Base-by-base conservation (phyloP, 2,888 invertebrate genomes). In the Limnephilus marmoratus region DNA sequence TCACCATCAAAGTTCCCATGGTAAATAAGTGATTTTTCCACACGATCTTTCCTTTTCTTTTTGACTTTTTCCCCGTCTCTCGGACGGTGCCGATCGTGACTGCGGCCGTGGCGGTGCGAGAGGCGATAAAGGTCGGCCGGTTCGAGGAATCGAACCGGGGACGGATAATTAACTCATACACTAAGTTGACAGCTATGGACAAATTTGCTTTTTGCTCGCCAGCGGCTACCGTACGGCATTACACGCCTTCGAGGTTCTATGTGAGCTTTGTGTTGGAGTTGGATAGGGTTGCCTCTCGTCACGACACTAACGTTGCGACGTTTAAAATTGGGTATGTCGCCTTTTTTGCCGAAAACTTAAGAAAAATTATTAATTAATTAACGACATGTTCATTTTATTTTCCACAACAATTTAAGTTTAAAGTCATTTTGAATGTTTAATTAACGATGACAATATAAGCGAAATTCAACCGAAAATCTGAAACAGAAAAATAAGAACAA, bases 101-200 rank as follows among this genome's bases (percentile, higher is more conserved):
- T 87, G 81, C 81, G 85, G 85, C 49, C 85, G 18, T 53, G 89
- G 85, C 81, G 85, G 18, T 86, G 87, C 91, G 90, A 93, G 88
- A 91, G 88, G 90, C 81, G 68, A 68, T 68, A 68, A 68, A 68
- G 68, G 68, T 68, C 91, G 90, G 90, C 91, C 80, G 80, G 81
- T 81, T 81, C 91, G 82, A 49, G 83, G 89, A 85, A 91, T 85
- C 41, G 88, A 68, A 81, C 68, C 88, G 31, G 88, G 53, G 88
- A 29, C 88, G 53, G 92, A 92, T 93, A 94, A 94, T 94, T 94
- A 94, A 93, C 93, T 93, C 93, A 91, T 94, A 94, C 93, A 91
- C 88, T 81, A 80, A 82, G 90, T 91, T 92, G 93, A 93, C 93
- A 93, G 92, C 86, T 82, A 92, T 92, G 93, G 91, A 94, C 92